Conservation (phyloP, 2,888 invertebrate species). For the Tillus elongatus region DNA sequence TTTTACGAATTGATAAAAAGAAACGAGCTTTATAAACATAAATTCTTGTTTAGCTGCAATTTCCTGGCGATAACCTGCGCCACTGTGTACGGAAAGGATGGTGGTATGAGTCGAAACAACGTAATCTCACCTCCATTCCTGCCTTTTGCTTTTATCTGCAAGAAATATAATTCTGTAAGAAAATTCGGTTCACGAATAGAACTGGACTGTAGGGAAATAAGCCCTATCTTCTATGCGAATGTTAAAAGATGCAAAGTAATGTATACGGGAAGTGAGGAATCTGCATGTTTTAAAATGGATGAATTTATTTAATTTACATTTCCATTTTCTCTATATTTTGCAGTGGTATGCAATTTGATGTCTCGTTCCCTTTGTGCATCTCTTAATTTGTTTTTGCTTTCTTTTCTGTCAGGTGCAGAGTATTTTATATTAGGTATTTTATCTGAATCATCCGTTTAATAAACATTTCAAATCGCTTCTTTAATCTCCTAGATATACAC, state of each 20-base stretch:
- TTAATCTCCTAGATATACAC: too few relatives aligned
- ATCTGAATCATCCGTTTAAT: too few relatives aligned
- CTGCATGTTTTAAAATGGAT: constrained; percentile 41
- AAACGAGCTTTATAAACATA: constrained; percentile 25
- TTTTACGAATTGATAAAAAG: constrained; percentile 21
- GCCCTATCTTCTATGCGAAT: constrained; percentile 35
- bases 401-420: too few relatives aligned
- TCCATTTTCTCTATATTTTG: constrained; percentile 24
- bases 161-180: constrained; percentile 32
- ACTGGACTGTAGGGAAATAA: constrained; percentile 40
- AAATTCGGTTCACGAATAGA: constrained; percentile 34
- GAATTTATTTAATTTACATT: constrained; percentile 36
- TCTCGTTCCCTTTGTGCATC: too few relatives aligned
- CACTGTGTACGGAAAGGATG: constrained; percentile 23
- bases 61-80: constrained; percentile 28
- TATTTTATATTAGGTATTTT: too few relatives aligned
- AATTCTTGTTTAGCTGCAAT: constrained; percentile 31
- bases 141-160: constrained; percentile 34
- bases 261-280: constrained; percentile 35
- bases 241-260: constrained; percentile 41
- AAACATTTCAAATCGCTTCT: too few relatives aligned
- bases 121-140: constrained; percentile 28
- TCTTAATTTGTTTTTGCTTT: too few relatives aligned
- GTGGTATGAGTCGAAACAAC: constrained; percentile 27
- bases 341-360: too few relatives aligned